Base-by-base conservation (phyloP, 2,113 vertebrate genomes). In the Tragelaphus imberbis region DNA sequence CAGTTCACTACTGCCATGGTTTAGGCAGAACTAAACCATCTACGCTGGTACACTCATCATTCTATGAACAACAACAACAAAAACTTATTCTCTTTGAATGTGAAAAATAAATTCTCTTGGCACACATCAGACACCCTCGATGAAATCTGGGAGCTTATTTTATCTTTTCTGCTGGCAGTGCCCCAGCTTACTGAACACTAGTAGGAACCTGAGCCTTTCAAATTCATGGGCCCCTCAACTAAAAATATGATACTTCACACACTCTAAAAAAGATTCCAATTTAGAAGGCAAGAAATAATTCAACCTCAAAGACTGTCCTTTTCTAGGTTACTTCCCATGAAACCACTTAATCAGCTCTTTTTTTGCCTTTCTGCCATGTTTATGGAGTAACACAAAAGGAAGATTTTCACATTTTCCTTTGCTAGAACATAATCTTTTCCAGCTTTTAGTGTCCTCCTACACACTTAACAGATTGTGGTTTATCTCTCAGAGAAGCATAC, bases 391-490 rank as follows among this genome's bases (percentile, higher is more conserved):
- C 12, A 61, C 79, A 63, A 65, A 96, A 96, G 68, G 61, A 58
- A 98, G 91, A 58, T 84, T 96, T 98, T 98, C 71, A 94, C 91
- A 94, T 88, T 85, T 93, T 68, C 55, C 84, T 98, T 97, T 94
- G 92, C 88, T 94, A 17, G 75, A 94, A 95, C 75, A 98, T 84
- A 98, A 97, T 92, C 56, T 97, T 98, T 97, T 95, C 97, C 97
- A 97, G 97, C 96, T 97, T 88, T 98, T 97, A 97, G 93, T 92
- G 98, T 98, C 96, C 98, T 98, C 98, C 98, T 97, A 97, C 97
- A 96, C 96, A 98, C 93, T 96, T 97, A 96, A 97, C 97, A 98
- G 96, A 98, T 0, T 7, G 84, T 95, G 97, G 92, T 95, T 96
- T 96, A 93, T 97, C 97, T 98, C 97, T 97, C 90, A 92, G 92